A percentile compares a stretch with the other conserved stretches of the same genome.
Conservation (phyloP, 1,140 invertebrate species). For the Macrostomum lignano region DNA sequence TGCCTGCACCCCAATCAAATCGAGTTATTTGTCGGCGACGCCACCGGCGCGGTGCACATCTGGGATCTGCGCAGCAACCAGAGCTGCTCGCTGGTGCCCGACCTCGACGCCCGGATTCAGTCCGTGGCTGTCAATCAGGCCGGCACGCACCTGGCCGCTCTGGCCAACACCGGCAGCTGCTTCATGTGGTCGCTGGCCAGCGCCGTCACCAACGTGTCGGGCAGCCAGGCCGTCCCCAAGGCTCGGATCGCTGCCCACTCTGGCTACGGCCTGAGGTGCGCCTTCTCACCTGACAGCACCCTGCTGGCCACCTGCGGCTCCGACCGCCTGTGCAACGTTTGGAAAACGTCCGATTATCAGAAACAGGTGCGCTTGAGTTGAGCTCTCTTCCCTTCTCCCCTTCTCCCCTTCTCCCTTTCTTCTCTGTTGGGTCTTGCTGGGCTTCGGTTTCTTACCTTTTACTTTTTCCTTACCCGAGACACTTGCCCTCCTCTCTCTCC, state of each 20-base stretch:
- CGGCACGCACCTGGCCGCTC: constrained; percentile 57
- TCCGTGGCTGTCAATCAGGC: constrained; percentile 56
- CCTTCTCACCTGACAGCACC: constrained; percentile 5
- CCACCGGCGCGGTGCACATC: constrained; percentile 64
- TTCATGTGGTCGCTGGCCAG: too few species aligned
- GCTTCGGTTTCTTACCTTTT: too few species aligned
- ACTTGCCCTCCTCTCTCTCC: too few species aligned
- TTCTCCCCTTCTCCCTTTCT: too few species aligned
- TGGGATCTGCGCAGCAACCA: constrained; percentile 54
- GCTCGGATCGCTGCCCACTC: too few species aligned
- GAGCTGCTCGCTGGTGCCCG: constrained; percentile 46
- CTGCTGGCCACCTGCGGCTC: constrained; percentile 3
- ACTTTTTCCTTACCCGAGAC: too few species aligned
- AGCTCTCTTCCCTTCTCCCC: too few species aligned
- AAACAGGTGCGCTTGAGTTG: too few species aligned
- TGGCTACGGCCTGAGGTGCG: constrained; percentile 2
- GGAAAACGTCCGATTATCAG: constrained; percentile 4
- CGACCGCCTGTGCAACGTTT: constrained; percentile 1
- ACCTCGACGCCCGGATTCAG: constrained; percentile 52
- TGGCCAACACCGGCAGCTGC: constrained; percentile 46
- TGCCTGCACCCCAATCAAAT: constrained; percentile 7
- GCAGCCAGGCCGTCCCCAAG: too few species aligned
- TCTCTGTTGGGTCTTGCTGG: too few species aligned
- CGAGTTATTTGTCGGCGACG: constrained; percentile 68
- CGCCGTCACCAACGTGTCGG: too few species aligned